phyloP scores from a whole-genome alignment of 2,113 vertebrate species.

The Oncorhynchus tshawytscha region DNA sequence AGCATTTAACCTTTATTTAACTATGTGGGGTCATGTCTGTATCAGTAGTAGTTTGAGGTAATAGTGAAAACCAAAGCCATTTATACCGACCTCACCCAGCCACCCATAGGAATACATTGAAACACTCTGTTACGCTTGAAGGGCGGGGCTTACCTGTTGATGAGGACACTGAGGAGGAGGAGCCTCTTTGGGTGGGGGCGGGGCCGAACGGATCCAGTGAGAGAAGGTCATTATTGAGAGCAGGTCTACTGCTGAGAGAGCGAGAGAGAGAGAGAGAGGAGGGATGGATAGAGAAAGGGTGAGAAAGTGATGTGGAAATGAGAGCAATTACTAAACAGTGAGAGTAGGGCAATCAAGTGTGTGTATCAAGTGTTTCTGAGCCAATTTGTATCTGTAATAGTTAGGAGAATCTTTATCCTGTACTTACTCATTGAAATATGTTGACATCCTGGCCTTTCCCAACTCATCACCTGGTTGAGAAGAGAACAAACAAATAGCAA shows the following conservation, averaged over 20 bases:
- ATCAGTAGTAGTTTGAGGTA: too few species aligned
- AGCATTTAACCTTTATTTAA: too few species aligned
- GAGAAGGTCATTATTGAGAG: conserved; percentile 82
- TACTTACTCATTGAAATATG: conserved; percentile 86
- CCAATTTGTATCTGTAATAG: background rate
- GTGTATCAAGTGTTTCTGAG: background rate
- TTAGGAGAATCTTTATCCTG: background rate
- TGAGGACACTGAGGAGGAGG: conserved; percentile 76
- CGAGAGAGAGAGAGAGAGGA: background rate
- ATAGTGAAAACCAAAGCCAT: too few species aligned
- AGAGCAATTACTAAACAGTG: too few species aligned
- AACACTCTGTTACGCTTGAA: too few species aligned
- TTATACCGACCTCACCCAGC: too few species aligned
- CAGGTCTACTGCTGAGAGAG: conserved; percentile 70
- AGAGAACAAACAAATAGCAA: conserved; percentile 1
- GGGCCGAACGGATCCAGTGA: conserved; percentile 90
- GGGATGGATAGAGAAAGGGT: background rate
- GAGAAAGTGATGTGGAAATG: background rate
- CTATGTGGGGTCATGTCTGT: too few species aligned
- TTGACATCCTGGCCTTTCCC: conserved; percentile 76
- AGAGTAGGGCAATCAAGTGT: too few species aligned
- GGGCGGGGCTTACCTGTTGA: conserved; percentile 77
- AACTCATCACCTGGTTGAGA: conserved; percentile 87
- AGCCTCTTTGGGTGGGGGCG: conserved; percentile 74
- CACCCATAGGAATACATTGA: too few species aligned